phyloP scores from a whole-genome alignment of 2,113 vertebrate species.

The Heterotilapia buettikoferi region DNA sequence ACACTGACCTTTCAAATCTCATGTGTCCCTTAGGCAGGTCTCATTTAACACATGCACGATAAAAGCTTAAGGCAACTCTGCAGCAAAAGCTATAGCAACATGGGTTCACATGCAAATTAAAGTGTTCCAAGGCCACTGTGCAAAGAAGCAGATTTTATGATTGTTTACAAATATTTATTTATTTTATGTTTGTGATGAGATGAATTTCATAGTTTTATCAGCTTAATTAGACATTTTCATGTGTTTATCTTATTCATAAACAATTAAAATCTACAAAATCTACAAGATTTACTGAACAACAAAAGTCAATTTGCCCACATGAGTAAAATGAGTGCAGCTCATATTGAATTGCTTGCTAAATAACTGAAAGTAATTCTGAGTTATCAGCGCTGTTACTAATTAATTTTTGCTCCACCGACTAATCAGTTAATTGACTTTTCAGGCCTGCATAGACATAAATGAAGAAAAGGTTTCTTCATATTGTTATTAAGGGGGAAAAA shows the following conservation, averaged over 20 bases:
- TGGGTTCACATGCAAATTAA: neutral
- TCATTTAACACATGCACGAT: neutral
- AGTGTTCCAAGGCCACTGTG: neutral
- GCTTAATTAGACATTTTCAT: neutral
- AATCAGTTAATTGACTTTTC: neutral
- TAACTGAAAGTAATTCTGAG: neutral
- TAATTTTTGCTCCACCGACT: neutral
- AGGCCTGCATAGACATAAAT: neutral
- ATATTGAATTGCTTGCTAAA: neutral
- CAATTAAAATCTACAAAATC: neutral
- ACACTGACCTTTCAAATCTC: neutral
- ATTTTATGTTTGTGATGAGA: neutral
- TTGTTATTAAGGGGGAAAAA: rapidly evolving
- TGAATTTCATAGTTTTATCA: neutral
- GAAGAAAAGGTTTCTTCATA: neutral
- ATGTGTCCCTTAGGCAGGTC: neutral
- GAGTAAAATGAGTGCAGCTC: neutral
- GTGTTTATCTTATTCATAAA: neutral
- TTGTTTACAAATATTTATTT: neutral
- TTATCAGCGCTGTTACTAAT: neutral
- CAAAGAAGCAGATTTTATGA: neutral
- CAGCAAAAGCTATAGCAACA: neutral
- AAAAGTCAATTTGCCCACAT: neutral
- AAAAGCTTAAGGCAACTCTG: neutral
- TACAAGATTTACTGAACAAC: neutral